These are phyloP conservation scores for Metaphire vulgaris DNA, from an alignment of 1,140 invertebrate species.

Conservation along the genomic window DNA sequence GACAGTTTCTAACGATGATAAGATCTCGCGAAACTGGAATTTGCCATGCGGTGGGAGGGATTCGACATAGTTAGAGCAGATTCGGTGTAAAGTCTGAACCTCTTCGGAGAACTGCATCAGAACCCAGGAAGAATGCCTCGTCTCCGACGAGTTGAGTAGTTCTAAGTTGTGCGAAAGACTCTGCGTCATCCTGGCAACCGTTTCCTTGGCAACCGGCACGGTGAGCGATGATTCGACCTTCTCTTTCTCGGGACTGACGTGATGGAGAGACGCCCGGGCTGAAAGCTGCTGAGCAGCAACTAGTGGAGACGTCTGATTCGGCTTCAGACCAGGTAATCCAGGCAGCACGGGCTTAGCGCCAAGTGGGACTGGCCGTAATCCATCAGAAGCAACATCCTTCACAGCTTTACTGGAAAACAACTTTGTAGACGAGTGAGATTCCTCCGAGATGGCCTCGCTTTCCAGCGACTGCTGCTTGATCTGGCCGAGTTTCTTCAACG, in stretches of 20 bases:
- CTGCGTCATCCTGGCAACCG: constrained; percentile 20
- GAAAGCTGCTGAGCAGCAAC: constrained; percentile 15
- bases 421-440: not conserved
- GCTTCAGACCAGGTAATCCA: not conserved
- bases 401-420: constrained; percentile 24
- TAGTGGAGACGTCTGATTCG: not conserved
- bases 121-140: not conserved
- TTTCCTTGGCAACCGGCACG: constrained; percentile 22
- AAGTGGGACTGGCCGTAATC: not conserved
- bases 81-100: constrained; percentile 42
- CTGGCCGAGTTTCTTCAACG: not conserved
- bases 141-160: not conserved
- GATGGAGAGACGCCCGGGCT: constrained; percentile 10
- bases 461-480: not conserved
- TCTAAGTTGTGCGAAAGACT: not conserved
- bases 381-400: not conserved
- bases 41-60: constrained; percentile 71
- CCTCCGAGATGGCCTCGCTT: not conserved
- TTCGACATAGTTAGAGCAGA: constrained; percentile 47
- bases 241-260: constrained; percentile 26
- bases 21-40: constrained; percentile 79
- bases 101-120: constrained; percentile 46
- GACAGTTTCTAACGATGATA: constrained; percentile 71
- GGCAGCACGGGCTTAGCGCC: not conserved
- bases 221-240: constrained; percentile 12